A percentile compares a stretch with the other conserved stretches of the same genome.
Conservation (phyloP, 1,140 invertebrate genomes). For the Hypothenemus hampei region DNA sequence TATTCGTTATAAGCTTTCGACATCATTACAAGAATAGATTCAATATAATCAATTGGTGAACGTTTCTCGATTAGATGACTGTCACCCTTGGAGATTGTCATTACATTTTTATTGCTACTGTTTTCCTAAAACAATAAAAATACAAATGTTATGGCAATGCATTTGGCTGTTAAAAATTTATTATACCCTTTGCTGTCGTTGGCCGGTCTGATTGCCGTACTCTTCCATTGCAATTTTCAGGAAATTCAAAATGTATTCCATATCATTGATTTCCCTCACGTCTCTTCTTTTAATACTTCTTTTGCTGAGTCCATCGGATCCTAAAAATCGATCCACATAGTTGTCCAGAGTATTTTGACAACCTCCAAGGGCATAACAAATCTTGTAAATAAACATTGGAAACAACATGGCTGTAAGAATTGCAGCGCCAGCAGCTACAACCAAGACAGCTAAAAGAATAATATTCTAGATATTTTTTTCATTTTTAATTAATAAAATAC, state of each 20-base stretch:
- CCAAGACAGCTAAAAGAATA: not conserved
- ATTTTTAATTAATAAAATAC: not conserved
- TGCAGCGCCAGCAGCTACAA: not conserved
- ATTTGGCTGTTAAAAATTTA: not conserved
- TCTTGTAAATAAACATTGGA: constrained; percentile 35
- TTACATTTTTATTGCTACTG: not conserved
- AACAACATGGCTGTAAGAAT: not conserved
- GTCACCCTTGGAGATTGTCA: not conserved
- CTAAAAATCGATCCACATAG: constrained; percentile 30
- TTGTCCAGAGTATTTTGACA: constrained; percentile 35
- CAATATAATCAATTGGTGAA: constrained; percentile 31
- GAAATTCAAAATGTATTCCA: constrained; percentile 3
- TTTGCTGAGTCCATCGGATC: not conserved
- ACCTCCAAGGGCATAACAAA: constrained; percentile 38
- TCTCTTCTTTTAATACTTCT: constrained; percentile 2
- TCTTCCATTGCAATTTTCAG: constrained; percentile 5
- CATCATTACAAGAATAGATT: constrained; percentile 29
- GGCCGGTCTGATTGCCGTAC: not conserved
- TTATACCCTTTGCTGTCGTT: not conserved
- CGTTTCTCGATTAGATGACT: constrained; percentile 25
- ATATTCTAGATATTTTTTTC: not conserved
- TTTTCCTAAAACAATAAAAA: not conserved
- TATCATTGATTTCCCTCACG: not conserved
- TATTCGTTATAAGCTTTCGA: constrained; percentile 34
- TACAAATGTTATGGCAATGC: not conserved